Evolutionary conservation across 1,140 invertebrate genomes (phyloP), one percentile per base, ranked within the genome.

Genomic region (Sitophilus oryzae): DNA sequence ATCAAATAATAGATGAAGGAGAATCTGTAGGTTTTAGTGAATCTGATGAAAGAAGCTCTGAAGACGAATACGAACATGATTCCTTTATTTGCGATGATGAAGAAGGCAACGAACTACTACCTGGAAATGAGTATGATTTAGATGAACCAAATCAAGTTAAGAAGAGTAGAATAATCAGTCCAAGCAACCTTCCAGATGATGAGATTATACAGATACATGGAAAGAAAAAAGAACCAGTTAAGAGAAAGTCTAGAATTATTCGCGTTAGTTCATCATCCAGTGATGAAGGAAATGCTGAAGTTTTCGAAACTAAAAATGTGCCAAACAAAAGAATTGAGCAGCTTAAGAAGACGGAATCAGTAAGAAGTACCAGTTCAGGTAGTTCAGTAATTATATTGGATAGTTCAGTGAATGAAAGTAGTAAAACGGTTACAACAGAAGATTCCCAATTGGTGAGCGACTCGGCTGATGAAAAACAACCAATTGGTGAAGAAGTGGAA

Each of bases 21-120:
- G 66, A 68, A 59, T 67, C 65, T 18, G 52, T 68, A 35, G 57
- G 55, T 9, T 46, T 42, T 36, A 52, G 52, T 1, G 54, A 56
- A 40, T 58, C 63, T n/a, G 64, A 67, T 35, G 18, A 25, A 40
- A 44, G 56, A 14, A 47, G 34, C 16, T 15, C 38, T 38, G 40
- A 62, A 3, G 61, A 65, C 19, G 52, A 46, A 19, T 67, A 68
- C 52, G n/a, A 48, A 20, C 49, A 66, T 52, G 62, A 62, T 22
- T 67, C 65, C 43, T 62, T 68, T 25, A 64, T 64, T 49, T 66
- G 66, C 52, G 52, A 66, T 50, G 59, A 64, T 15, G 57, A 60
- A 20, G 41, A 53, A 15, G 18, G 10, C n/a, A 20, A 34, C 3
- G 46, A 55, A 19, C 34, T 61, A n/a, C 23, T 62, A 16, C 50